phyloP scores from a whole-genome alignment of 2,888 invertebrate species.

The Parnassius orleans region DNA sequence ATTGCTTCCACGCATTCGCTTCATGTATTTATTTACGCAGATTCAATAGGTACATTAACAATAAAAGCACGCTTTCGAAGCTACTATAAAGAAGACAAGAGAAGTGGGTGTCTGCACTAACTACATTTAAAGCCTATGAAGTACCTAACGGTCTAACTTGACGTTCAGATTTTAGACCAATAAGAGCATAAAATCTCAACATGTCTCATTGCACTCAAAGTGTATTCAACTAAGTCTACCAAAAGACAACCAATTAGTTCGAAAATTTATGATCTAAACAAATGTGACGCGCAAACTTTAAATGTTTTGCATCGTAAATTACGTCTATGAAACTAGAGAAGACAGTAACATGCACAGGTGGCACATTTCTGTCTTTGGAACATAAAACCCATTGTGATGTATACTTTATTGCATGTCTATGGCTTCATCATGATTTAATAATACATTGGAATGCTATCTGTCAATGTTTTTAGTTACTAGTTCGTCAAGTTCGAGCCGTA shows the following conservation, averaged over 20 bases:
- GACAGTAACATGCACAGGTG: constrained; percentile 26
- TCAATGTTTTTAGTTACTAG: constrained; percentile 29
- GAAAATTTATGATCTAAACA: background rate
- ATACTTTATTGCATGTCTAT: constrained; percentile 29
- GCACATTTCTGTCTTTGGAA: constrained; percentile 32
- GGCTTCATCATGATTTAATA: constrained; percentile 39
- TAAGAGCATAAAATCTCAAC: background rate
- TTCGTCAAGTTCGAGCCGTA: background rate
- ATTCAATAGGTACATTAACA: constrained; percentile 21
- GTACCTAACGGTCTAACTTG: background rate
- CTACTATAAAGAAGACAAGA: constrained; percentile 37
- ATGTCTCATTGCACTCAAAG: background rate
- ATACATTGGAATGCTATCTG: constrained; percentile 33
- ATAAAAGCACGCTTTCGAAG: constrained; percentile 39
- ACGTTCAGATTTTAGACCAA: background rate
- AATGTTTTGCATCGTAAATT: constrained; percentile 7
- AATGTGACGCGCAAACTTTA: constrained; percentile 1
- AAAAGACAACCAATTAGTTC: background rate
- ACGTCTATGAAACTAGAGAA: background rate
- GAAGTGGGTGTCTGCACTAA: background rate
- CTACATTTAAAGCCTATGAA: background rate
- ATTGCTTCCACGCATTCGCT: constrained; percentile 22
- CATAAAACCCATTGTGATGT: constrained; percentile 35
- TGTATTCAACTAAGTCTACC: background rate
- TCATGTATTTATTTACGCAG: constrained; percentile 27